Evolutionary conservation across 1,140 invertebrate genomes (phyloP), one percentile per base, ranked within the genome.

Genomic region (Pararge aegeria): DNA sequence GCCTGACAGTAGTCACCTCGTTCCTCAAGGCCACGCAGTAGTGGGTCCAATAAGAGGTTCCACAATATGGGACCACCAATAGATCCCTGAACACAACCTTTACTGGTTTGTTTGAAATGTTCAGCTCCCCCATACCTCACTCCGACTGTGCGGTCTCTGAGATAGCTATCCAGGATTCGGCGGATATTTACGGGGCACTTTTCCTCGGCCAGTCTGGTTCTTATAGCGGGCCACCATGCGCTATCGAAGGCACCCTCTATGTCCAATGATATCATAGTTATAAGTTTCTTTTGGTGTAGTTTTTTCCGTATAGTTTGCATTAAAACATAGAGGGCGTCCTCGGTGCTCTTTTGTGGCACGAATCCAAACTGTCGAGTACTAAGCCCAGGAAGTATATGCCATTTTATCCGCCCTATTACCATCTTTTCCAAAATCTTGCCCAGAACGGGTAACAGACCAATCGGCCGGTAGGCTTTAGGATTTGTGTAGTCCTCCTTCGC

Each of bases 161-260:
- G n/a, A 37, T 37, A 37, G 30, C n/a, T 37, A 12, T 37, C 30
- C 2, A 37, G 2, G 9, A 37, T 2, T 37, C n/a, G 3, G 3
- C 30, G 3, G 2, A 37, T 2, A 10, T 37, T 37, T n/a, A 37
- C 30, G 10, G 30, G 30, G 30, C 30, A 37, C 2, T 10, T 12
- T 37, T 37, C n/a, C 10, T 37, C 30, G 2, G 30, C 30, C 30
- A 37, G 30, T 37, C 30, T n/a, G 4, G 2, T 1, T 16, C 10
- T 52, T 12, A 52, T 37, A 2, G 30, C 30, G 5, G 53, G 37
- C 38, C 38, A 55, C 53, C 53, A 55, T 15, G 53, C 21, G 9
- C 24, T 55, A 29, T 57, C 44, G 30, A 57, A 57, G 30, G 55
- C 34, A 9, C 55, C 30, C 55, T 50, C 55, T 57, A 50, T 57